phyloP scores from a whole-genome alignment of 2,113 vertebrate species.

The Thalassarche chlororhynchos region DNA sequence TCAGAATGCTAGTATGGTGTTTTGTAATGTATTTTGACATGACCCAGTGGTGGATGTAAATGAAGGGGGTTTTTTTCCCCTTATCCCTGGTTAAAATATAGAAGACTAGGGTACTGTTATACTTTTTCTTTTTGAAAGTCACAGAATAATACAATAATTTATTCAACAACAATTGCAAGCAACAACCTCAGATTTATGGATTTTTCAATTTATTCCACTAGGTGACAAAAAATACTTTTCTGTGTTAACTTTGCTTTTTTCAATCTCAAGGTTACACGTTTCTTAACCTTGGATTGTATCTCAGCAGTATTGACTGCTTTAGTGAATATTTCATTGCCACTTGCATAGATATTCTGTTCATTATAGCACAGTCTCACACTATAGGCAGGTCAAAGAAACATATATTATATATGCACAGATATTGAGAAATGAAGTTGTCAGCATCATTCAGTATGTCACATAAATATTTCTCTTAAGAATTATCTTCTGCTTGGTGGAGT shows the following conservation, averaged over 20 bases:
- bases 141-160: background rate
- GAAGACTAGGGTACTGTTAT: background rate
- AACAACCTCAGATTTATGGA: background rate
- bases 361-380: background rate
- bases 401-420: slow-evolving; percentile 4
- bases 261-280: background rate
- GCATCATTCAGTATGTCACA: slow-evolving; percentile 25
- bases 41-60: background rate
- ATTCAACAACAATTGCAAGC: background rate
- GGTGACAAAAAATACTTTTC: background rate
- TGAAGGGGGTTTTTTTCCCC: accelerated
- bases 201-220: slow-evolving; percentile 15
- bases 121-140: background rate
- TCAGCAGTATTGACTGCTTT: slow-evolving; percentile 3
- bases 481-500: background rate
- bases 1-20: background rate
- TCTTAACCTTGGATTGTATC: slow-evolving; percentile 29
- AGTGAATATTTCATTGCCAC: slow-evolving; percentile 32
- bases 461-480: slow-evolving; percentile 56
- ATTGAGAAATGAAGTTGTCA: slow-evolving; percentile 47
- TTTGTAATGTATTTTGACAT: background rate
- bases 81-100: background rate
- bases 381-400: slow-evolving; percentile 19
- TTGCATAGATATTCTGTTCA: slow-evolving; percentile 10
- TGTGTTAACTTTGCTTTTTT: background rate